A percentile compares a stretch with the other conserved stretches of the same genome.
Conservation (phyloP, 1,140 invertebrate genomes). For the Leptinotarsa defecta region DNA sequence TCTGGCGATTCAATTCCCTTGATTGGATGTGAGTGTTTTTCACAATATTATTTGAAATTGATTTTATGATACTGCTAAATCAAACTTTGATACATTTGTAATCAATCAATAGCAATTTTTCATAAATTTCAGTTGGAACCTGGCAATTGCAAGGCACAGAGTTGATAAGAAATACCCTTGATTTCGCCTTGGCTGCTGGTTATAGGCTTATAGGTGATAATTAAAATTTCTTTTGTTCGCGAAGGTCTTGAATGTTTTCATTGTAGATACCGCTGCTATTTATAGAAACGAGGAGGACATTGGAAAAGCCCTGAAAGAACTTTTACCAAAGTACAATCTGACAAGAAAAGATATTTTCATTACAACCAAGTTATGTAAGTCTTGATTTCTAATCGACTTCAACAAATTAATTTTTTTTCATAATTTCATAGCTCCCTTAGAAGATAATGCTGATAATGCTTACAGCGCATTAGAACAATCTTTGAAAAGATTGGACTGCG, state of each 20-base stretch:
- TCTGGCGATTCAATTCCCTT: slow-evolving; percentile 48
- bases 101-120: background rate
- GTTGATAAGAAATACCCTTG: slow-evolving; percentile 57
- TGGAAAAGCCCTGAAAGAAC: slow-evolving; percentile 63
- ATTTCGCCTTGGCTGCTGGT: slow-evolving; percentile 61
- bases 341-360: slow-evolving; percentile 73
- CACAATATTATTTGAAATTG: slow-evolving; percentile 18
- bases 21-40: slow-evolving; percentile 46
- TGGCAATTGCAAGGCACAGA: slow-evolving; percentile 57
- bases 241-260: background rate
- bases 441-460: slow-evolving; percentile 68
- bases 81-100: background rate
- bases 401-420: too few species aligned
- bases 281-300: slow-evolving; percentile 76
- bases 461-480: slow-evolving; percentile 66
- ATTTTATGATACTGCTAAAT: background rate
- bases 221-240: background rate
- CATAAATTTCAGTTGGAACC: slow-evolving; percentile 59
- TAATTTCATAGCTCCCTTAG: slow-evolving; percentile 62
- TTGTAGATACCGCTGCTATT: slow-evolving; percentile 73
- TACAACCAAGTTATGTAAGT: slow-evolving; percentile 73
- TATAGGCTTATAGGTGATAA: slow-evolving; percentile 61
- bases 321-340: slow-evolving; percentile 67
- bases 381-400: too few species aligned
- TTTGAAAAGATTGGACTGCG: slow-evolving; percentile 65